A percentile compares a stretch with the other conserved stretches of the same genome.
phyloP scores from a whole-genome alignment of 2,888 invertebrate genomes.

The Panzeria rudis region DNA sequence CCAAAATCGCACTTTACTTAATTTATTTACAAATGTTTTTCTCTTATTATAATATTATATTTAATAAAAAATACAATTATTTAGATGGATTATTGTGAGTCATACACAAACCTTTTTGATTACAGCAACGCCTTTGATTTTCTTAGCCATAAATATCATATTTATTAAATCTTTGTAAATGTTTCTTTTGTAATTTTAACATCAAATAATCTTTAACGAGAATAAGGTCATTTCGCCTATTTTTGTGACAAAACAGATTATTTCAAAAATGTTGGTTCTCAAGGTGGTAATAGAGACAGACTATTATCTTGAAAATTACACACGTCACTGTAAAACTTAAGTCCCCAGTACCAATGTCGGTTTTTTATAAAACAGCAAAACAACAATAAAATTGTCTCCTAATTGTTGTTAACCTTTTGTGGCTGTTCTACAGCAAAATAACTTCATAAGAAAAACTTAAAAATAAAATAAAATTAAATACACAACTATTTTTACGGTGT shows the following conservation, averaged over 20 bases:
- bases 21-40: too few relatives aligned
- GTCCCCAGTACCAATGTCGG: not conserved
- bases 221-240: constrained; percentile 39
- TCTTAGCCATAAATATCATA: not conserved
- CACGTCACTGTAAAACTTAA: constrained; percentile 16
- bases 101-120: not conserved
- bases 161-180: not conserved
- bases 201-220: not conserved
- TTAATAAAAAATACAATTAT: not conserved
- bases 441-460: constrained; percentile 4
- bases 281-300: constrained; percentile 13
- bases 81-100: not conserved
- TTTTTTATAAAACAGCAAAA: constrained; percentile 4
- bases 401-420: constrained; percentile 55
- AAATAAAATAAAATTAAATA: constrained; percentile 11
- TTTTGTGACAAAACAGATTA: constrained; percentile 40
- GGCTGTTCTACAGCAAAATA: not conserved
- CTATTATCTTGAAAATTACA: constrained; percentile 32
- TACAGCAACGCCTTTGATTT: not conserved
- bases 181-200: not conserved
- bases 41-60: too few relatives aligned
- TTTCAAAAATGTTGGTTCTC: constrained; percentile 9
- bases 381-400: constrained; percentile 39
- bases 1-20: too few relatives aligned
- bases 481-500: constrained; percentile 31